Conservation (phyloP, 2,113 vertebrate genomes). For the Glaucidium brasilianum region DNA sequence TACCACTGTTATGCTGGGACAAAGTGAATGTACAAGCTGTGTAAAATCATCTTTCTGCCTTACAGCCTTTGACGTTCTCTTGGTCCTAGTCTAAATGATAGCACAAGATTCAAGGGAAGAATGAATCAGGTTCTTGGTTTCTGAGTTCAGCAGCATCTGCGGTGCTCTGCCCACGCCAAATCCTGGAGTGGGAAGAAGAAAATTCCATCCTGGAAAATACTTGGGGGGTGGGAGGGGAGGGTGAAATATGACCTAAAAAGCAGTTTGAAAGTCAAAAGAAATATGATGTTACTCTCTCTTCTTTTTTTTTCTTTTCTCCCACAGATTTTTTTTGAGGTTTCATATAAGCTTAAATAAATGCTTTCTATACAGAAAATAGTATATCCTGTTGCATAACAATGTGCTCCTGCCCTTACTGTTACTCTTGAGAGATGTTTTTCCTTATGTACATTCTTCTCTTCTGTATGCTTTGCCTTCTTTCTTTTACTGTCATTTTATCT, state of each 20-base stretch:
- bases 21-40: neutral
- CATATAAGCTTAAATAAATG: neutral
- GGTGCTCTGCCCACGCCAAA: slow-evolving; percentile 32
- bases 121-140: slow-evolving; percentile 53
- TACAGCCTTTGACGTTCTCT: neutral
- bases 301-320: neutral
- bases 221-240: neutral
- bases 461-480: neutral
- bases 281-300: neutral
- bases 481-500: neutral
- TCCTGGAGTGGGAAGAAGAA: slow-evolving; percentile 56
- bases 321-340: neutral
- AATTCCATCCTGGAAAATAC: slow-evolving; percentile 51
- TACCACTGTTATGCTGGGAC: fast-evolving
- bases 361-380: neutral
- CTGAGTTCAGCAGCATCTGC: slow-evolving; percentile 46
- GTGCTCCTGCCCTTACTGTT: neutral
- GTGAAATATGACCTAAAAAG: slow-evolving; percentile 45
- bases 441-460: neutral
- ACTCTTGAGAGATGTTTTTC: neutral
- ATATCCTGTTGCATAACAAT: neutral
- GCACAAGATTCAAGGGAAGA: slow-evolving; percentile 1
- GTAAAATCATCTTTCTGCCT: neutral
- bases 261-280: neutral
- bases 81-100: neutral